Evolutionary conservation across 2,888 invertebrate genomes (phyloP), one percentile per base, ranked within the genome.

Genomic region (Thereva unica): DNA sequence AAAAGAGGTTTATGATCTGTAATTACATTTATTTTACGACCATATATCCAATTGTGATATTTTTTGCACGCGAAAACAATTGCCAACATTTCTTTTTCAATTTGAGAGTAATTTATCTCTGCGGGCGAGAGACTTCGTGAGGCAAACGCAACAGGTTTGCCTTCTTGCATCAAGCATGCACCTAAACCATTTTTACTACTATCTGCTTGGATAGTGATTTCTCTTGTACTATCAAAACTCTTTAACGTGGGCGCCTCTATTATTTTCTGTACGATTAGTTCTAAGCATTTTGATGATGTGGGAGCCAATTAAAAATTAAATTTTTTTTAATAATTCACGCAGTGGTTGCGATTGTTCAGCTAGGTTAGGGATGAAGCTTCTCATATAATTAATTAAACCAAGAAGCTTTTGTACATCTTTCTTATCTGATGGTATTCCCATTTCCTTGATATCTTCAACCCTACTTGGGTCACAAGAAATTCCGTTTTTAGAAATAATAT

Each of bases 1-100:
- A 57, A 3, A n/a, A 64, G 56, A 64, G 69, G 70, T 47, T 71
- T 72, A 44, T 71, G 70, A 56, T 70, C 70, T 6, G 69, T 67
- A 1, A 59, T 7, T 7, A 70, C 52, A 35, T 66, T 63, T n/a
- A 69, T 56, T n/a, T 38, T 69, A 6, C 54, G 4, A 0, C 72
- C 74, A 55, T 72, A 74, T 23, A 73, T 72, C 34, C 65, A 72
- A 4, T 55, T 44, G 47, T 73, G 72, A 53, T 71, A 73, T 64
- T 71, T 71, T 38, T 66, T 37, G 64, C 71, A 71, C 3, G 68
- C 68, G 38, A 71, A 72, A 4, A 72, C 69, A 35, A 72, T 67
- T 12, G 72, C 69, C n/a, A 69, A 40, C 9, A 69, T 23, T 52
- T 67, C 66, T 67, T 69, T 67, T 55, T 69, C 69, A 34, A 52